Evolutionary conservation across 2,113 vertebrate genomes (phyloP), one percentile per base, ranked within the genome.

Genomic region (Ophthalmolycus amberensis): DNA sequence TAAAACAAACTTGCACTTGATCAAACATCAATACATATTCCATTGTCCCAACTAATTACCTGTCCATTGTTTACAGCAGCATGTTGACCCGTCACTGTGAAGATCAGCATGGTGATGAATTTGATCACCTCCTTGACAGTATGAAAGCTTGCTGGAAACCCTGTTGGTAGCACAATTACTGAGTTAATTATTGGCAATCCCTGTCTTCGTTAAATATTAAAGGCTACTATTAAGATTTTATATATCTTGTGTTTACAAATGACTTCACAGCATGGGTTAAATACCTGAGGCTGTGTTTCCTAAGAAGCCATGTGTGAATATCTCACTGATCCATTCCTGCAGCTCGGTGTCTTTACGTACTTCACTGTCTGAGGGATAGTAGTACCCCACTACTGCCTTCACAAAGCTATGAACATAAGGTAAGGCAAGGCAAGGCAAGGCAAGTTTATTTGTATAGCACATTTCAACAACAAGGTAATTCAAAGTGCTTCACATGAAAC

Each of bases 321-420:
- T 96, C 76, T 97, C 96, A 40, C 80, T 77, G 70, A 96, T 94
- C 96, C 96, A 97, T 10, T 84, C 91, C 87, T 96, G 96, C 52
- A 96, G 83, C 86, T 97, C 96, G 0, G 70, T 68, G 87, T 97
- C 96, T 11, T 88, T 75, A 12, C 5, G n/a, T 10, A 94, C 87
- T 0, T 88, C 68, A 6, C 2, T 12, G 52, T 94, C 92, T 50
- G 81, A 82, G 4, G 75, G 71, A 59, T 94, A 95, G 27, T 86
- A 94, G 78, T 87, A 2, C 27, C 73, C 59, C 29, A 94, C 64
- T 4, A 93, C 50, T 12, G 32, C 84, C 5, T 66, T 71, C 63
- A 96, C 95, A 14, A 94, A 96, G 59, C 96, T 96, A 83, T 32
- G 7, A n/a, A n/a, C n/a, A n/a, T n/a, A n/a, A n/a, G n/a, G n/a